Conservation (phyloP, 2,888 invertebrate genomes). For the Tachina grossa region DNA sequence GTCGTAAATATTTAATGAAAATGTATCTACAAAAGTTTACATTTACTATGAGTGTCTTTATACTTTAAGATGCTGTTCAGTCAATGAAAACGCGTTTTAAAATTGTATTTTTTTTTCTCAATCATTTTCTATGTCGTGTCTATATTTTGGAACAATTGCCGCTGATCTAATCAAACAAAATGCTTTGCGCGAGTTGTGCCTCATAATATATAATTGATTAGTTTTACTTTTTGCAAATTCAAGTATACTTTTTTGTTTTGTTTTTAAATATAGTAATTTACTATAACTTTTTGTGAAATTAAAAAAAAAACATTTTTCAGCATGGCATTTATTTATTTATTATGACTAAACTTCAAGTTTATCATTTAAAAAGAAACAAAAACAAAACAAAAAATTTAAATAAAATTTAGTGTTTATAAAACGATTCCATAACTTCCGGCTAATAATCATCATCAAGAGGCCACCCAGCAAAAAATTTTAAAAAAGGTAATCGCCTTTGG, state of each 20-base stretch:
- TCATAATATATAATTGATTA: conserved; percentile 60
- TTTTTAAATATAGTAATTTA: conserved; percentile 54
- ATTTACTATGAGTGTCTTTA: conserved; percentile 11
- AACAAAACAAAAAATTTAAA: conserved; percentile 8
- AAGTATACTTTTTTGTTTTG: conserved; percentile 1
- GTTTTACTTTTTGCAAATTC: conserved; percentile 41
- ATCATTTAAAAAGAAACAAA: conserved; percentile 44
- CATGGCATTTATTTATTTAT: conserved; percentile 23
- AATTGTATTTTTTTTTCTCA: conserved; percentile 29
- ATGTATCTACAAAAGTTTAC: conserved; percentile 31
- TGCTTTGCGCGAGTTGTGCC: conserved; percentile 13
- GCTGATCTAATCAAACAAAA: conserved; percentile 61
- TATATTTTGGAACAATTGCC: conserved; percentile 50
- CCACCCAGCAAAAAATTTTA: too few relatives aligned
- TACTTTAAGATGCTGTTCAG: conserved; percentile 37
- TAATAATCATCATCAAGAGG: conserved; percentile 22
- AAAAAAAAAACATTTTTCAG: background rate
- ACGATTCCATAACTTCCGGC: conserved; percentile 50
- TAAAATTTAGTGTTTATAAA: conserved; percentile 11
- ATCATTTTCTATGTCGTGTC: conserved; percentile 46
- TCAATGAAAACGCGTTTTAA: conserved; percentile 56
- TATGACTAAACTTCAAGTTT: conserved; percentile 65
- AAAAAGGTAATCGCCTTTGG: too few relatives aligned
- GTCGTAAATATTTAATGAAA: conserved; percentile 46
- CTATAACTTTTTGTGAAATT: background rate